A percentile compares a stretch with the other conserved stretches of the same genome.
phyloP scores from a whole-genome alignment of 2,797 vertebrate genomes.

The Coilia nasus region DNA sequence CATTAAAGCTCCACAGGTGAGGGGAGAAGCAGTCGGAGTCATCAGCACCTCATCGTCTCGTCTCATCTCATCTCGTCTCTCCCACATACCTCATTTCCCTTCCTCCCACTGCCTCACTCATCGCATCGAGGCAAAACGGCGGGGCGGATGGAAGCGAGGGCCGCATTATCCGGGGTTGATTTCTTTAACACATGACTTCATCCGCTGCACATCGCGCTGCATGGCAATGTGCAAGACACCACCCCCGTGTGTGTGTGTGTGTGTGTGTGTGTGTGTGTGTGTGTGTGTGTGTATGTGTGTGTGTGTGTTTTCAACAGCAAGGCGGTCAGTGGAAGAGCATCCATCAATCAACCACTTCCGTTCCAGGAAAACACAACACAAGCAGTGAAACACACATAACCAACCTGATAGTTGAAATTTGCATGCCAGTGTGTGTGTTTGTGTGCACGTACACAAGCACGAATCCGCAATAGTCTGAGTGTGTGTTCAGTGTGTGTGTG shows the following conservation, averaged over 20 bases:
- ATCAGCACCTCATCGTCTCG: background rate
- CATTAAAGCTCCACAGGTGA: background rate
- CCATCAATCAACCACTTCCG: slow-evolving; percentile 14
- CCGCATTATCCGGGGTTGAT: background rate
- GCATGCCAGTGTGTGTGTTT: slow-evolving; percentile 62
- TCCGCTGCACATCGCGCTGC: background rate
- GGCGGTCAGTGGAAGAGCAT: slow-evolving; percentile 10
- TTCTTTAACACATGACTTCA: background rate
- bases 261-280: too few species aligned
- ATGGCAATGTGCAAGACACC: slow-evolving; percentile 17
- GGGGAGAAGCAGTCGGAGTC: background rate
- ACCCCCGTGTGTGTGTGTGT: background rate
- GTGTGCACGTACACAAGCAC: slow-evolving; percentile 46
- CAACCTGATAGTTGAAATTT: background rate
- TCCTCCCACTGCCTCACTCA: background rate
- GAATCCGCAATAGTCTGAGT: background rate
- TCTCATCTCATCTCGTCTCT: background rate
- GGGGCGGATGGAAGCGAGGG: background rate
- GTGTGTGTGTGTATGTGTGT: slow-evolving; percentile 15
- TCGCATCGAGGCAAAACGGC: background rate
- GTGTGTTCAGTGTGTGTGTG: background rate
- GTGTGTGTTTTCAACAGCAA: background rate
- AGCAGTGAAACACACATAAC: slow-evolving; percentile 22
- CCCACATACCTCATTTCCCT: background rate
- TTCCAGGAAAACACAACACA: background rate